phyloP scores from a whole-genome alignment of 2,797 vertebrate genomes.

The Caiman crocodilus region DNA sequence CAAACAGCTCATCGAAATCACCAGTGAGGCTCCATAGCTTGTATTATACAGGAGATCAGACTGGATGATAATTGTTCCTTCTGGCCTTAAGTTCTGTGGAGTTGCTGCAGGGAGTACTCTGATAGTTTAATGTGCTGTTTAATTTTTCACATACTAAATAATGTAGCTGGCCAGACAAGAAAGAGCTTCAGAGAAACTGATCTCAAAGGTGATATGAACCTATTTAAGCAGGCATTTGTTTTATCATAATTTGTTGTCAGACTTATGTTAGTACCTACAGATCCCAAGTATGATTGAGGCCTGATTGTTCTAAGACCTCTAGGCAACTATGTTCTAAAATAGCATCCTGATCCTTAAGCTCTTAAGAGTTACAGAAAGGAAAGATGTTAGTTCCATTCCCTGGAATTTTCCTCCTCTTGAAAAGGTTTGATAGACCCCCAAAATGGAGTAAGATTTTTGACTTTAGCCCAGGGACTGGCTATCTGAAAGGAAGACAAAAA shows the following conservation, averaged over 20 bases:
- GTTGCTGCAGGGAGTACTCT: neutral
- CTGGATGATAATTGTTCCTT: neutral
- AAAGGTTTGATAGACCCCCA: neutral
- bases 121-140: neutral
- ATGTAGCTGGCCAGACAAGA: neutral
- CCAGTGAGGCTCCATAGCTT: neutral
- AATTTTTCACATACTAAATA: neutral
- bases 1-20: neutral
- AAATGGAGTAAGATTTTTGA: conserved; percentile 11
- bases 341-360: neutral
- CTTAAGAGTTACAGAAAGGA: neutral
- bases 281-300: neutral
- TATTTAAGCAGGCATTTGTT: neutral
- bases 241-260: neutral
- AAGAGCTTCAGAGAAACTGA: neutral
- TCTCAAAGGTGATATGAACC: neutral
- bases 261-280: neutral
- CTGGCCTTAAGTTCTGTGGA: neutral
- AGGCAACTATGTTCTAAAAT: neutral
- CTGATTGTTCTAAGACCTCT: neutral
- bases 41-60: neutral
- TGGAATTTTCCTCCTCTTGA: neutral
- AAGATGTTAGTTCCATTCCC: neutral
- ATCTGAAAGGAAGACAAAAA: neutral
- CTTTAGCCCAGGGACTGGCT: neutral